These are phyloP conservation scores for Sipha flava DNA, from an alignment of 1,140 invertebrate species.

Conservation along the genomic window DNA sequence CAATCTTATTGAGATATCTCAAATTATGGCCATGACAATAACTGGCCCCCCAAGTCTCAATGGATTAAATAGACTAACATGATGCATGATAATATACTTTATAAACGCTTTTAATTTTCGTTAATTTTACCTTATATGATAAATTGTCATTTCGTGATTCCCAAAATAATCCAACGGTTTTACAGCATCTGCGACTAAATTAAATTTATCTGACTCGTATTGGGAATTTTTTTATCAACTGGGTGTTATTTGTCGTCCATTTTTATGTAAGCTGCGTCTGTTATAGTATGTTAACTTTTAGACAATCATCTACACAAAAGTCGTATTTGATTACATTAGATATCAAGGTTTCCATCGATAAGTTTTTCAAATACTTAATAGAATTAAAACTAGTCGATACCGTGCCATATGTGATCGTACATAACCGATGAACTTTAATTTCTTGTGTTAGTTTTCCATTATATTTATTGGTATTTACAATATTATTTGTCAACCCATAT, in stretches of 20 bases:
- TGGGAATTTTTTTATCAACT: neutral
- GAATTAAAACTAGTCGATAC: neutral
- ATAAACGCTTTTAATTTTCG: neutral
- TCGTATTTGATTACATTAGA: neutral
- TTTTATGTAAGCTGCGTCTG: neutral
- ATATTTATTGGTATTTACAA: conserved; percentile 41
- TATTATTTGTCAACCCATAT: conserved; percentile 23
- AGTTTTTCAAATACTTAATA: neutral
- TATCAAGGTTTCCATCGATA: neutral
- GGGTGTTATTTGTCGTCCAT: neutral
- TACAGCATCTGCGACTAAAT: neutral
- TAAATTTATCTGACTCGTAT: neutral
- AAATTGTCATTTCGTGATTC: neutral
- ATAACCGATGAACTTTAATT: conserved; percentile 39
- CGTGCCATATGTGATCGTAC: conserved; percentile 41
- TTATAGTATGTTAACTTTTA: neutral
- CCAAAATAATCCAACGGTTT: neutral
- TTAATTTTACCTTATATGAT: neutral
- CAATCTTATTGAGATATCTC: neutral
- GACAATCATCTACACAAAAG: conserved; percentile 16
- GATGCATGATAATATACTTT: no score
- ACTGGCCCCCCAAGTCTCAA: no score
- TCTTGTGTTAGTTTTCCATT: conserved; percentile 41
- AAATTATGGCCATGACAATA: no score
- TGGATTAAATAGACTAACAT: no score